Evolutionary conservation across 2,888 invertebrate genomes (phyloP).

Genomic region (Sycophila texana): DNA sequence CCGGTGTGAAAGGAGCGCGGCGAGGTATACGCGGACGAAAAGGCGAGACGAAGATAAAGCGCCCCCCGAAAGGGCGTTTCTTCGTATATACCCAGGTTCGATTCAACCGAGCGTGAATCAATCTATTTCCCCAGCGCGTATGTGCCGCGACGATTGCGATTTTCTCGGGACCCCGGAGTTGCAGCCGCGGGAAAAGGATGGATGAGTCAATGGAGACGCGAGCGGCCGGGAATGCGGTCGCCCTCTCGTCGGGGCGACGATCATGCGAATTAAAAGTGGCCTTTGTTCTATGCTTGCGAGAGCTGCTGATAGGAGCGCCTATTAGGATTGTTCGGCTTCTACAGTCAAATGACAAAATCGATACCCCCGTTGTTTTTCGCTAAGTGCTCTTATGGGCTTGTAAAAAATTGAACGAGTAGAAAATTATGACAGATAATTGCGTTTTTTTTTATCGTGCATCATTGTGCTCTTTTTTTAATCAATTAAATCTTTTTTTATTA

Average conservation of each 20-base stretch:
- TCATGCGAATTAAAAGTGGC: conserved; percentile 46
- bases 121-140: conserved; percentile 61
- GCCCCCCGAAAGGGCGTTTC: background rate
- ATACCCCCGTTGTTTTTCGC: conserved; percentile 2
- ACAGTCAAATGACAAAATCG: conserved; percentile 26
- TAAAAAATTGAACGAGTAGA: too few species aligned
- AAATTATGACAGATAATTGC: too few species aligned
- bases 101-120: conserved; percentile 64
- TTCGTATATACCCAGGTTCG: conserved; percentile 41
- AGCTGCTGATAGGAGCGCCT: conserved; percentile 22
- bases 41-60: conserved; percentile 48
- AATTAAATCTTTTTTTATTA: too few species aligned
- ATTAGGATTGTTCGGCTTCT: background rate
- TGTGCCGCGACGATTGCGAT: conserved; percentile 23
- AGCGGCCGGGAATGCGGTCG: background rate
- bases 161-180: background rate
- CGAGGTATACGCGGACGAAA: conserved; percentile 37
- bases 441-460: too few species aligned
- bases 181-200: background rate
- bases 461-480: too few species aligned
- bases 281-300: conserved; percentile 2
- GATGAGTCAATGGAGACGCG: background rate
- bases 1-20: conserved; percentile 46
- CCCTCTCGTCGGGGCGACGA: background rate
- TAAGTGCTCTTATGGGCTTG: too few species aligned